Base-by-base conservation (phyloP, 2,797 vertebrate genomes). In the Hemitrygon akajei region DNA sequence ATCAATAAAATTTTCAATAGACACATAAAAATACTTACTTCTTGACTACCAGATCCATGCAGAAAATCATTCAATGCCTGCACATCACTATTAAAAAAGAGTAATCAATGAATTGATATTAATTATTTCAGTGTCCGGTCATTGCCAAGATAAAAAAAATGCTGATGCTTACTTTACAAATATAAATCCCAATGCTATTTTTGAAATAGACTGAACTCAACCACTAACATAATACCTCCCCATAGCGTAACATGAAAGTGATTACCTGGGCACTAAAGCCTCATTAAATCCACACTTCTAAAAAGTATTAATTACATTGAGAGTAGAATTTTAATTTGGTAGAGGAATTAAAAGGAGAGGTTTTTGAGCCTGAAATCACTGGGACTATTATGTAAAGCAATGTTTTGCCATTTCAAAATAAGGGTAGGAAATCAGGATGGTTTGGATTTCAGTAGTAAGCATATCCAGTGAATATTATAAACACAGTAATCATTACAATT, bases 51-150 rank as follows among this genome's bases (percentile, higher is more conserved):
- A 96, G 97, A 97, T 96, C 99, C 99, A 96, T 99, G 99, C 94
- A 99, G 98, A 97, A 99, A 99, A 96, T 99, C 98, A 96, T 99
- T 99, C 96, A 99, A 94, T 30, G 98, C 98, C 96, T 99, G 98
- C 95, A 98, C 98, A 96, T 99, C 98, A 97, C 99, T 99, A 96
- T 94, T 95, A 96, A 94, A 93, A 94, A 94, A 91, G 84, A 94
- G 22, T 40, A 47, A 93, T 58, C 71, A 56, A 66, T 91, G n/a
- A 91, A 91, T 37, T 11, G 3, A 56, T 34, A 30, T 92, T 71
- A 71, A 73, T 91, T 92, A 25, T 40, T 71, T 92, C 40, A 40
- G 12, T 40, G 56, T 30, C 10, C 18, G 12, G 10, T 25, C 75
- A 91, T 30, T 30, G 75, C 12, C 40, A 75, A 69, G 22, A 73